Conservation (phyloP, 1,140 invertebrate species). For the Oncopodura yosiiana region DNA sequence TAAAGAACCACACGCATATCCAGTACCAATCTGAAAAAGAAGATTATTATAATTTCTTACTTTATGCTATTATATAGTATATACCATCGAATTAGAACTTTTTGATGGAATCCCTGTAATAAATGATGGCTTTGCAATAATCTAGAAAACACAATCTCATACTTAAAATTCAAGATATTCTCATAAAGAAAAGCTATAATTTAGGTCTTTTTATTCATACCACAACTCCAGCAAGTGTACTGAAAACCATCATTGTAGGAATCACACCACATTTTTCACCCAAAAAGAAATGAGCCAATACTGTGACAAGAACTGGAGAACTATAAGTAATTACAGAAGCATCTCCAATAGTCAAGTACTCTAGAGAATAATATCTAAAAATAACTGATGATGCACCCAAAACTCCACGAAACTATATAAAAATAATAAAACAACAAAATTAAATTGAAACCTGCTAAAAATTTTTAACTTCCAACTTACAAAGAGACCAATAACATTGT, state of each 20-base stretch:
- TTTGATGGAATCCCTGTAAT: conserved; percentile 17
- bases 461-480: conserved; percentile 10
- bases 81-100: conserved; percentile 13
- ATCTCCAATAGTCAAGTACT: conserved; percentile 31
- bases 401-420: conserved; percentile 25
- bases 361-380: conserved; percentile 27
- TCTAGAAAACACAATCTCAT: no score
- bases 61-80: neutral
- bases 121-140: conserved; percentile 18
- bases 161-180: neutral
- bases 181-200: neutral
- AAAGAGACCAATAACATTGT: conserved; percentile 27
- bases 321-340: conserved; percentile 29
- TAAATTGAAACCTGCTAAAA: neutral
- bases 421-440: neutral
- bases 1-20: conserved; percentile 27
- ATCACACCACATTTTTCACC: conserved; percentile 27
- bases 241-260: conserved; percentile 18
- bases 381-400: conserved; percentile 25
- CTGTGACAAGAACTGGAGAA: conserved; percentile 27
- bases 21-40: conserved; percentile 28
- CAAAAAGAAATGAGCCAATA: conserved; percentile 30
- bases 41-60: neutral
- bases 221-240: conserved; percentile 20
- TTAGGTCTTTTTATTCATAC: conserved; percentile 6